Base-by-base conservation (phyloP, 2,113 vertebrate genomes). In the Chitala chitala region DNA sequence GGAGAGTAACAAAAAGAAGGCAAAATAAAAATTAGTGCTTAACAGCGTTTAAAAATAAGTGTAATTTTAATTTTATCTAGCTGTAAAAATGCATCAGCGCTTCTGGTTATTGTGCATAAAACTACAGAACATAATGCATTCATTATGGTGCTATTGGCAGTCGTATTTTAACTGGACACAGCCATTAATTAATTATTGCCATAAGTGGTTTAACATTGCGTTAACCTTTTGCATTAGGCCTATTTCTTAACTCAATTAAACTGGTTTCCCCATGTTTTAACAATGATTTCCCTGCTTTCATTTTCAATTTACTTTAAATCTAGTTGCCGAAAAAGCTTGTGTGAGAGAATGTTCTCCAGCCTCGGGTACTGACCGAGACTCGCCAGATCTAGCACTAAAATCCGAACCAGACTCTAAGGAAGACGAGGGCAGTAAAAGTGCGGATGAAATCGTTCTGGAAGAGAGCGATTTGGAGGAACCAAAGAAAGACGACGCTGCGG, bases 381-480 rank as follows among this genome's bases (percentile, higher is more conserved):
- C 92, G 5, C 92, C 94, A 0, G 93, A 94, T 59, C 90, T 90
- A 20, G 70, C 74, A 38, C 91, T 89, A 55, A 94, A 92, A 87
- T 84, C 87, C 10, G 92, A 94, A 44, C 86, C 87, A 6, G 93
- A 94, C 74, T 84, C 76, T 78, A 93, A 94, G 79, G 95, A 95
- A 55, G 90, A 89, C 53, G 94, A 95, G 76, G 92, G 94, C 56
- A 93, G 93, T 71, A 90, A 93, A 80, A 91, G 91, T 82, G 87
- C 91, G 74, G 93, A 92, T 77, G 92, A 94, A 81, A 91, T 92
- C 83, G 80, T 95, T 0, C 81, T 97, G 83, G 95, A 98, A 46
- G 95, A 97, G 69, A 98, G 95, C 81, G 96, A 98, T 77, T 82
- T 91, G 0, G 96, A 98, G 51, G 95, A 97, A 72, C 84, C 86